phyloP scores from a whole-genome alignment of 2,797 vertebrate genomes.

The Eulemur mongoz region DNA sequence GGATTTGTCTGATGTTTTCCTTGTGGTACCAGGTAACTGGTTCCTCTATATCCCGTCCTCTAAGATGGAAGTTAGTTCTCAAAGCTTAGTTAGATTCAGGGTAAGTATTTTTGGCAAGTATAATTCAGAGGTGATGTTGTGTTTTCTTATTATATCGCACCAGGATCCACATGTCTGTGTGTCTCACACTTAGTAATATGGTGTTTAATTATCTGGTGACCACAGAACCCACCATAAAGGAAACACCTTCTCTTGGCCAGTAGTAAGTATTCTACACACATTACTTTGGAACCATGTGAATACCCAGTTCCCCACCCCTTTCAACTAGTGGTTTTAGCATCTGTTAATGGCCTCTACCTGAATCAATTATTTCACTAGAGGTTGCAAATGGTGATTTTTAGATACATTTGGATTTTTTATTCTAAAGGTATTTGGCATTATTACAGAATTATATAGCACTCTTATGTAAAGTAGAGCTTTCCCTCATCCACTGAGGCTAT shows the following conservation, averaged over 20 bases:
- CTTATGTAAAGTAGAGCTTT: not conserved
- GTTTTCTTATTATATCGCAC: not conserved
- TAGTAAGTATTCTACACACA: not conserved
- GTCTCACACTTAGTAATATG: not conserved
- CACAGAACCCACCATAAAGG: not conserved
- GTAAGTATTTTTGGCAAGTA: not conserved
- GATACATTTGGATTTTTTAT: not conserved
- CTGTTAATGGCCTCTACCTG: not conserved
- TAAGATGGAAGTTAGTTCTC: not conserved
- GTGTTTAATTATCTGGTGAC: not conserved
- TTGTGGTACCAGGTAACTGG: not conserved
- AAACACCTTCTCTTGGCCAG: not conserved
- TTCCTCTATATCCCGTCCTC: not conserved
- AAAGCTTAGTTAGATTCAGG: not conserved
- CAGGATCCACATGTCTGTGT: not conserved
- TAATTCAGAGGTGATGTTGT: not conserved
- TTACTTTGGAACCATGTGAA: not conserved
- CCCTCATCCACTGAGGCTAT: not conserved
- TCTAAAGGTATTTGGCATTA: conserved; percentile 5
- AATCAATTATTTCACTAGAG: not conserved
- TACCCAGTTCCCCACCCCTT: not conserved
- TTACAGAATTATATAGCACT: not conserved
- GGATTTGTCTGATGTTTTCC: not conserved
- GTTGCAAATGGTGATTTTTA: not conserved
- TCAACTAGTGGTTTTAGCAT: not conserved